Evolutionary conservation across 2,888 invertebrate species (phyloP).

Genomic region (Dolichomitus sp.): DNA sequence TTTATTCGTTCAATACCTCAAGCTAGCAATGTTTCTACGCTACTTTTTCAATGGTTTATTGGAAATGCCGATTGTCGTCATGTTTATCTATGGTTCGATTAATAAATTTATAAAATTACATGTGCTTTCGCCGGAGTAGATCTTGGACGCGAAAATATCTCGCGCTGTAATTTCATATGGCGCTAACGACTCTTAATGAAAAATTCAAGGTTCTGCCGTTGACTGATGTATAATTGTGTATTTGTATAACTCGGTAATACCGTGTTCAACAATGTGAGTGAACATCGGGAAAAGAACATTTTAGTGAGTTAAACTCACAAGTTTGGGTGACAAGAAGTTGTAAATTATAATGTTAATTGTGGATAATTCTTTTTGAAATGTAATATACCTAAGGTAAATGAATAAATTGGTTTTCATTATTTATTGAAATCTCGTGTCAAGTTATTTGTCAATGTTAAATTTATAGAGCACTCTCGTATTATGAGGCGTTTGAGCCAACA

Average conservation of each 20-base stretch:
- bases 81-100: constrained; percentile 44
- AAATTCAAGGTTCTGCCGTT: constrained; percentile 62
- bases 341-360: constrained; percentile 66
- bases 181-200: constrained; percentile 60
- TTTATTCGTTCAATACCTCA: constrained; percentile 34
- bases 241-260: constrained; percentile 45
- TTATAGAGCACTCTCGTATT: too few species aligned
- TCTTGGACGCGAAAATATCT: constrained; percentile 18
- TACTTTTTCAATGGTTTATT: constrained; percentile 40
- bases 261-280: constrained; percentile 38
- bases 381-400: constrained; percentile 67
- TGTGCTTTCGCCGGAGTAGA: constrained; percentile 32
- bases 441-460: not conserved
- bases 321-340: constrained; percentile 48
- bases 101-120: constrained; percentile 39
- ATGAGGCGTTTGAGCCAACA: too few species aligned
- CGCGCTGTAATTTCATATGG: constrained; percentile 51
- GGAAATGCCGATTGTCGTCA: constrained; percentile 34
- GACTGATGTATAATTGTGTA: constrained; percentile 62
- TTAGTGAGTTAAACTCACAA: constrained; percentile 42
- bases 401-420: constrained; percentile 68
- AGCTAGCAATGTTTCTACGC: constrained; percentile 38
- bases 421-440: constrained; percentile 59
- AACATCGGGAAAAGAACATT: constrained; percentile 30
- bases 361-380: constrained; percentile 61